These are phyloP conservation scores for Orthochromis malagaraziensis DNA, from an alignment of 2,113 vertebrate species.

Conservation along the genomic window DNA sequence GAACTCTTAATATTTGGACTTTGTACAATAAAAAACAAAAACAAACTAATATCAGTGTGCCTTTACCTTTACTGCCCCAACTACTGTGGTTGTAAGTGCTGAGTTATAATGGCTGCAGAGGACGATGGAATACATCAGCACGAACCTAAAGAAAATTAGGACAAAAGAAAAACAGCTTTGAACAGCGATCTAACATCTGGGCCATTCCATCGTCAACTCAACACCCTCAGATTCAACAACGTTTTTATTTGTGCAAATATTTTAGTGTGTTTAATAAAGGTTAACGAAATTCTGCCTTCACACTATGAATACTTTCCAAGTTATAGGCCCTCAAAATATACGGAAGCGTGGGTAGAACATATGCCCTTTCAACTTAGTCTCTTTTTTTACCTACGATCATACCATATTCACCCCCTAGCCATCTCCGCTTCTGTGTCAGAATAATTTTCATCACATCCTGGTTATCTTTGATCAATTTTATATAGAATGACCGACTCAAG, in stretches of 20 bases:
- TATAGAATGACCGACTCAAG: not conserved
- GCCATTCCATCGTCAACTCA: not conserved
- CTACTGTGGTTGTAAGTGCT: slow-evolving; percentile 83
- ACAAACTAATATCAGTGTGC: not conserved
- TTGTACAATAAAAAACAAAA: not conserved
- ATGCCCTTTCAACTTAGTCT: not conserved
- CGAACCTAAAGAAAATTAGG: slow-evolving; percentile 72
- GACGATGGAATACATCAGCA: slow-evolving; percentile 86
- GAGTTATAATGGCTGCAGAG: slow-evolving; percentile 91
- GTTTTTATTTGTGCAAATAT: not conserved
- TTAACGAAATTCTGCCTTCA: not conserved
- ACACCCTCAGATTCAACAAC: not conserved
- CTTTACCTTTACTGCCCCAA: slow-evolving; percentile 86
- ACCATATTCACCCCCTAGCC: not conserved
- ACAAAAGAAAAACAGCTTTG: not conserved
- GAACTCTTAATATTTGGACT: not conserved
- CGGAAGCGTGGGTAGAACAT: not conserved
- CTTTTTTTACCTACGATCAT: not conserved
- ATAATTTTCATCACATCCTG: not conserved
- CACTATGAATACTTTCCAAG: not conserved
- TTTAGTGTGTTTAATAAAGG: not conserved
- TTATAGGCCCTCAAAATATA: not conserved
- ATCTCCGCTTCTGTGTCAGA: not conserved
- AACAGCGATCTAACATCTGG: not conserved
- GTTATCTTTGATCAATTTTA: not conserved